Evolutionary conservation across 2,888 invertebrate species (phyloP).

Genomic region (Noctua pronuba): DNA sequence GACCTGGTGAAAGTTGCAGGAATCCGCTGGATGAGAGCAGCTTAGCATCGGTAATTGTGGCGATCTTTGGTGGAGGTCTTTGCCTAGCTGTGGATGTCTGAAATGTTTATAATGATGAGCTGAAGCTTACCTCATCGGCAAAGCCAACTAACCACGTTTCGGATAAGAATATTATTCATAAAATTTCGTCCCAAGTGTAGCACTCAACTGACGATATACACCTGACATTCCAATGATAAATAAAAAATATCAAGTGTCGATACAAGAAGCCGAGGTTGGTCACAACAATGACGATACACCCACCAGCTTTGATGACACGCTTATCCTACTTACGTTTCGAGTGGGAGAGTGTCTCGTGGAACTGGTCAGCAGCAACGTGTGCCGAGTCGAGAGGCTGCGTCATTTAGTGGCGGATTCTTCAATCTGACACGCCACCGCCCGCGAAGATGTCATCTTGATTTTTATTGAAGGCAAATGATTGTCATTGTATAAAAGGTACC

Average conservation of each 20-base stretch:
- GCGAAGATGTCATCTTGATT: constrained; percentile 63
- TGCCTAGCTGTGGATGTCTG: background rate
- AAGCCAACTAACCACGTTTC: constrained; percentile 12
- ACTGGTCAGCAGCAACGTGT: constrained; percentile 69
- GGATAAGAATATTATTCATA: constrained; percentile 11
- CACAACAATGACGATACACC: constrained; percentile 76
- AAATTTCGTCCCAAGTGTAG: constrained; percentile 20
- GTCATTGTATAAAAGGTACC: constrained; percentile 19
- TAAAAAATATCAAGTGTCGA: constrained; percentile 83
- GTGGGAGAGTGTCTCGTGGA: constrained; percentile 72
- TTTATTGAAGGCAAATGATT: constrained; percentile 34
- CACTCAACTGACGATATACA: constrained; percentile 31
- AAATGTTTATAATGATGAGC: background rate
- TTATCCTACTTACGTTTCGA: constrained; percentile 73
- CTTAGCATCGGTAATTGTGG: background rate
- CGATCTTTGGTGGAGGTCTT: too few species aligned
- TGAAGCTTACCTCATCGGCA: background rate
- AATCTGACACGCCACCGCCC: constrained; percentile 77
- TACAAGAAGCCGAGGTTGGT: constrained; percentile 81
- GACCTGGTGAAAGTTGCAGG: background rate
- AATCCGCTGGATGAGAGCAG: background rate
- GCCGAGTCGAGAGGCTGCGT: constrained; percentile 72
- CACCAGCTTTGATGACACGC: constrained; percentile 72
- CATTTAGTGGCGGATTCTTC: constrained; percentile 76
- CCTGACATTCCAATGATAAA: constrained; percentile 79